Evolutionary conservation across 2,888 invertebrate genomes (phyloP), one percentile per base, ranked within the genome.

Genomic region (Amblyjoppa fuscipennis): DNA sequence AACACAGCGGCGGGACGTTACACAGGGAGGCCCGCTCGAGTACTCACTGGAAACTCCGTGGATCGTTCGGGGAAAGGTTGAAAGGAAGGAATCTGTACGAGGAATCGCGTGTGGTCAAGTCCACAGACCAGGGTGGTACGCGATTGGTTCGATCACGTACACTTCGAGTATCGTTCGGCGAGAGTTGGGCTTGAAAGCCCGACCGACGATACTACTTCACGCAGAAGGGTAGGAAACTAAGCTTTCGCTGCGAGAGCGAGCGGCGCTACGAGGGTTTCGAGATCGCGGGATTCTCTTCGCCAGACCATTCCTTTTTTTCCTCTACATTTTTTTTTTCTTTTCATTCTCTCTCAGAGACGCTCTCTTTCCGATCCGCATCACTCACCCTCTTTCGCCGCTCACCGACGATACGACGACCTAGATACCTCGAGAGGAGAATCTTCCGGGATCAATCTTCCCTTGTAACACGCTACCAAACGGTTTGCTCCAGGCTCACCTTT

Each of bases 141-240:
- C 71, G 85, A 85, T 85, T 83, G 85, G 77, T 82, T 83, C 83
- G 78, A 85, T 81, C 77, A 69, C 56, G 83, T 81, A 59, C 59
- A 59, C 84, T 59, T 86, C 81, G 74, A 70, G 81, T 81, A 86
- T 84, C 76, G 80, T 68, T 85, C 25, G 59, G 59, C 25, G 59
- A 59, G 82, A 86, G 81, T 75, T 79, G 71, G 71, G 76, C 80
- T 71, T 78, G 80, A 87, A 84, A 78, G 77, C 81, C 73, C 71
- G 64, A 76, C 76, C 41, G 69, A 66, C 69, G 81, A 75, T 85
- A 82, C 69, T 78, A 84, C 73, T 85, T 83, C 70, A 84, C 85
- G 85, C 78, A 75, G 75, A 83, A 78, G 70, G 45, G 75, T 71
- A 78, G 81, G 78, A 82, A 83, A 87, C 87, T 83, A 76, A 87